phyloP scores from a whole-genome alignment of 2,797 vertebrate species.

The Philypnodon macrostomus region DNA sequence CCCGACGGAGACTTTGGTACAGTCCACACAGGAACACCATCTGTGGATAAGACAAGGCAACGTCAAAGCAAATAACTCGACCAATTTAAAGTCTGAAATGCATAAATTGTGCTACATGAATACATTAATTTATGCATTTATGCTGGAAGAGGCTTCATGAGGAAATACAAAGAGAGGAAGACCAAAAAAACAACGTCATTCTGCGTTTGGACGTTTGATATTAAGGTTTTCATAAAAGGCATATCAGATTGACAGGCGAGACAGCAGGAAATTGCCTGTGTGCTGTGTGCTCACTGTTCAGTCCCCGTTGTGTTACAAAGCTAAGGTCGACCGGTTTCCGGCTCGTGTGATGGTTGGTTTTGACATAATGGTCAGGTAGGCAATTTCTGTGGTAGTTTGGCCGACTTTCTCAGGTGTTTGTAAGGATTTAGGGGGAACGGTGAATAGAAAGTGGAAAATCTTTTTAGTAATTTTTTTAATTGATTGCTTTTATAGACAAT shows the following conservation, averaged over 20 bases:
- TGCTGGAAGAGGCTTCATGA: background rate
- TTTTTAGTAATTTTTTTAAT: too few species aligned
- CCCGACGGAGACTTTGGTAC: conserved; percentile 87
- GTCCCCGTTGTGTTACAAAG: background rate
- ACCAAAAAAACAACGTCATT: background rate
- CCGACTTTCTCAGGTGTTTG: background rate
- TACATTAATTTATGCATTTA: too few species aligned
- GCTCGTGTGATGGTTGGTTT: background rate
- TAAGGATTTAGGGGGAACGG: background rate
- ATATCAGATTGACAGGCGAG: conserved; percentile 18
- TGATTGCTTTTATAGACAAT: too few species aligned
- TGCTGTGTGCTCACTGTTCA: background rate
- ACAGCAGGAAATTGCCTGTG: conserved; percentile 47
- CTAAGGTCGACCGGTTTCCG: conserved; percentile 4
- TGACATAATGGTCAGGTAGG: background rate
- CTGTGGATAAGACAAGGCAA: conserved; percentile 66
- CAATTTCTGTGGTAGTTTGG: background rate
- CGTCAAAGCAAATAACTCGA: conserved; percentile 27
- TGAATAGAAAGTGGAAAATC: too few species aligned
- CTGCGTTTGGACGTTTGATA: conserved; percentile 22
- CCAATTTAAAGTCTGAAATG: too few species aligned
- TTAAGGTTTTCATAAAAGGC: conserved; percentile 18
- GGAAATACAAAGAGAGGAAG: conserved; percentile 13
- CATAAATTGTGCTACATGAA: background rate
- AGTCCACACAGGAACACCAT: conserved; percentile 88